phyloP scores from a whole-genome alignment of 2,113 vertebrate species.

The Aptenodytes patagonicus region DNA sequence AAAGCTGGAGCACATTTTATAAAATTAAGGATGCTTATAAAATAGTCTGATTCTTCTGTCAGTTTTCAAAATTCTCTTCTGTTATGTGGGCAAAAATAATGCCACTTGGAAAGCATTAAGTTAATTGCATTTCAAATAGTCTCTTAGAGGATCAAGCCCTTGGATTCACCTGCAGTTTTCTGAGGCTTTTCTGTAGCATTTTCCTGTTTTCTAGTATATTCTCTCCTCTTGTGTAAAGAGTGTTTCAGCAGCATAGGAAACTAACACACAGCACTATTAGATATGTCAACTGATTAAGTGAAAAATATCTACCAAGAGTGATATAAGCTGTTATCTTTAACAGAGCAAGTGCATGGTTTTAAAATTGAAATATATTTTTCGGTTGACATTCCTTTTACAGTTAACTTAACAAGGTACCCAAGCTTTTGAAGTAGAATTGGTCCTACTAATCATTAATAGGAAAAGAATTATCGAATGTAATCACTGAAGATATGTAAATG shows the following conservation, averaged over 20 bases:
- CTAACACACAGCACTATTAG: not conserved
- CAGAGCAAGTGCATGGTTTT: not conserved
- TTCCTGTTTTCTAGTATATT: conserved; percentile 24
- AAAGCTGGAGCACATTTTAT: not conserved
- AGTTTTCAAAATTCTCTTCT: not conserved
- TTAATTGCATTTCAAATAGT: not conserved
- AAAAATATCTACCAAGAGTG: not conserved
- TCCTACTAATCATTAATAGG: not conserved
- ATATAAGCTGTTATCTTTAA: not conserved
- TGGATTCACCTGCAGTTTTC: not conserved
- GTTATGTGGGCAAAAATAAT: not conserved
- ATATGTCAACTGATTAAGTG: not conserved
- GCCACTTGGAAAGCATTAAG: not conserved
- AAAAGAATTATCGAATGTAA: not conserved
- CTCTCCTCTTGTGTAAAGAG: not conserved
- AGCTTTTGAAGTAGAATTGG: not conserved
- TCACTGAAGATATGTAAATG: not conserved
- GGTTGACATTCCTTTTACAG: not conserved
- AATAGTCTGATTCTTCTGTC: not conserved
- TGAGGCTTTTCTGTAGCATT: not conserved
- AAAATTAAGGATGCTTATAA: not conserved
- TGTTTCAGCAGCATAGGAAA: not conserved
- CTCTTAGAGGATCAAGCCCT: not conserved
- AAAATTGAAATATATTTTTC: not conserved
- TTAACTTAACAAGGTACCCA: not conserved